These are phyloP conservation scores for Dicyrtoma fusca DNA, from an alignment of 2,888 invertebrate genomes.

Conservation along the genomic window DNA sequence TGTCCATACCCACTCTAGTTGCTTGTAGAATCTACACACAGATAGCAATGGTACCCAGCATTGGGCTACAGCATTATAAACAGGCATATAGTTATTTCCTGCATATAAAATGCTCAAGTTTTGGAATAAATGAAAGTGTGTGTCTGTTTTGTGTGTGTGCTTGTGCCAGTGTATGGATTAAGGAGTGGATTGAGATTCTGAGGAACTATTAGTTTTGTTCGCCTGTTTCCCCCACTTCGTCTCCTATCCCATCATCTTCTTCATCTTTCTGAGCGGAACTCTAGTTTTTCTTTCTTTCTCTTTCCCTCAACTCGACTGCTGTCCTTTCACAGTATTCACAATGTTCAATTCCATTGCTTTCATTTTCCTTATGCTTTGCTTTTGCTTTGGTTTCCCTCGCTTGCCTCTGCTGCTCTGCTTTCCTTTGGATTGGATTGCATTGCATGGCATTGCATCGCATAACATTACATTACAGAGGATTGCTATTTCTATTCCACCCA, in stretches of 20 bases:
- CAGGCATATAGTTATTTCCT: too few relatives aligned
- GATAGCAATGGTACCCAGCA: too few relatives aligned
- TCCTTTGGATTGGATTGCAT: slow-evolving; percentile 9
- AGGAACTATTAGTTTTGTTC: slow-evolving; percentile 12
- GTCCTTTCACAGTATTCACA: not conserved
- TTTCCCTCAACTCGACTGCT: not conserved
- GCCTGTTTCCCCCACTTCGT: slow-evolving; percentile 6
- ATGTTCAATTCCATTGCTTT: not conserved
- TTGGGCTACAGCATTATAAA: too few relatives aligned
- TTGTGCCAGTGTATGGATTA: not conserved
- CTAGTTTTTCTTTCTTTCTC: not conserved
- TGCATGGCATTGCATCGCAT: not conserved
- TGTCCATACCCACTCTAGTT: too few relatives aligned
- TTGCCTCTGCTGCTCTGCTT: not conserved
- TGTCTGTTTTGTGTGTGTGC: not conserved
- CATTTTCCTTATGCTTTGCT: not conserved
- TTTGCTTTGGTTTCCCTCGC: slow-evolving; percentile 5
- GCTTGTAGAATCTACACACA: too few relatives aligned
- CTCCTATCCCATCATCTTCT: slow-evolving; percentile 6
- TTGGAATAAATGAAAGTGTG: too few relatives aligned
- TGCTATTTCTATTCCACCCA: slow-evolving; percentile 19
- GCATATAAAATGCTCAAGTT: too few relatives aligned
- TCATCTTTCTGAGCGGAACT: too few relatives aligned
- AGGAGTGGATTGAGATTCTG: slow-evolving; percentile 1
- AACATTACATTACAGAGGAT: not conserved